These are phyloP conservation scores for Luidia sarsii DNA, from an alignment of 53 echinoderm and acorn worm species.

Conservation along the genomic window DNA sequence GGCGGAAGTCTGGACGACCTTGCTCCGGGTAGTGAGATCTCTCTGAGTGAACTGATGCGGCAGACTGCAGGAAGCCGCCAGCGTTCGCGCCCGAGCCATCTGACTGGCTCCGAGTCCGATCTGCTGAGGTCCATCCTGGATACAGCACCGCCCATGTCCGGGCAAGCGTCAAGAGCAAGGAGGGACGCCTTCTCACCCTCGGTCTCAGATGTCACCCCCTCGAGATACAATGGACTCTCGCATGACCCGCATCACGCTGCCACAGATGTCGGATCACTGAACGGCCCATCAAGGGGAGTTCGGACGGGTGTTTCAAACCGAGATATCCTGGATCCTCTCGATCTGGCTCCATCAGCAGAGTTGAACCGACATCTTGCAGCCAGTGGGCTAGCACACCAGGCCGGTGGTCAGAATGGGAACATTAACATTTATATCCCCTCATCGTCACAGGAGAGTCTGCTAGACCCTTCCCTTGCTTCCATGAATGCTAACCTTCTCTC, in stretches of 20 bases:
- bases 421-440: neutral
- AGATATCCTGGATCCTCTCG: neutral
- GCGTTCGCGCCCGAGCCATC: constrained; percentile 21
- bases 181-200: constrained; percentile 5
- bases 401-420: neutral
- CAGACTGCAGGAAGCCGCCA: constrained; percentile 41
- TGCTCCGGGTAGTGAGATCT: constrained; percentile 45
- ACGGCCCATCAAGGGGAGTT: constrained; percentile 14
- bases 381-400: neutral
- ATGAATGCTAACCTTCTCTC: neutral
- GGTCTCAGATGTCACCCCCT: neutral
- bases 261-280: constrained; percentile 1
- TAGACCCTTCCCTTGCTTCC: constrained; percentile 6
- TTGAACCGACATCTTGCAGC: neutral
- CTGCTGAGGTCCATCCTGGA: constrained; percentile 33
- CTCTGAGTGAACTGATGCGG: constrained; percentile 61
- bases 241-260: neutral
- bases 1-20: constrained; percentile 1
- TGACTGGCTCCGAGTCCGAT: constrained; percentile 13
- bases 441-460: neutral
- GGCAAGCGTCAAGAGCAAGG: neutral
- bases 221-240: constrained; percentile 9
- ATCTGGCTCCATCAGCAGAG: neutral
- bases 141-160: constrained; percentile 16
- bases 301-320: neutral